Conservation (phyloP, 2,113 vertebrate genomes). For the Peromyscus leucopus region DNA sequence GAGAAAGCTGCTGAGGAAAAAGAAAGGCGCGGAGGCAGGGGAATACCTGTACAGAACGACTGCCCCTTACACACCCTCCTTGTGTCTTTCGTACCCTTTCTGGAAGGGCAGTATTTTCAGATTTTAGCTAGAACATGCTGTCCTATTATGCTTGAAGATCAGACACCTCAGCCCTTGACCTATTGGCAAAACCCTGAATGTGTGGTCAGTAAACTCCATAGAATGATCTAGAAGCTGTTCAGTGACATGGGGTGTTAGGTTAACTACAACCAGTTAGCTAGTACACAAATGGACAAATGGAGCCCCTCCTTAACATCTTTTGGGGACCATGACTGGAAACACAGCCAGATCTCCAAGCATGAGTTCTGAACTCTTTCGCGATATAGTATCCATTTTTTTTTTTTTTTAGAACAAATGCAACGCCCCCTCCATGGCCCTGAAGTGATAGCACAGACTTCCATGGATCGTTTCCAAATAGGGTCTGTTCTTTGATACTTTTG, state of each 20-base stretch:
- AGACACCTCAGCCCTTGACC: background rate
- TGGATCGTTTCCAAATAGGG: background rate
- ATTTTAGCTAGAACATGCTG: background rate
- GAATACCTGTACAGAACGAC: fast-evolving
- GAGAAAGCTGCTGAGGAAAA: background rate
- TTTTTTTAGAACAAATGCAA: background rate
- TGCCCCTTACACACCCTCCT: fast-evolving
- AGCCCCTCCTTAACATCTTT: background rate
- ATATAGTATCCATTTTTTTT: background rate
- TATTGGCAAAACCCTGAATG: background rate
- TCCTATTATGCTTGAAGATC: background rate
- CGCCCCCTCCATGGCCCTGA: background rate
- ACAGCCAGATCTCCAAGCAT: background rate
- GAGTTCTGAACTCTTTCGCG: background rate
- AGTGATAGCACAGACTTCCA: background rate
- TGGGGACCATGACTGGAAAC: background rate
- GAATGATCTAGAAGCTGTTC: background rate
- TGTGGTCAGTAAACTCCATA: fast-evolving
- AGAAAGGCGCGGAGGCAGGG: fast-evolving
- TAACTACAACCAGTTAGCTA: background rate
- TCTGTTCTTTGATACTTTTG: slow-evolving; percentile 8
- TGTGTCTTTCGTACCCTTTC: background rate
- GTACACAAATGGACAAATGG: too few relatives aligned
- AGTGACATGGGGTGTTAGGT: fast-evolving
- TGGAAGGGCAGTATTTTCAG: background rate